These are phyloP conservation scores for Tenthredo livida DNA, from an alignment of 2,888 invertebrate genomes.

Conservation along the genomic window DNA sequence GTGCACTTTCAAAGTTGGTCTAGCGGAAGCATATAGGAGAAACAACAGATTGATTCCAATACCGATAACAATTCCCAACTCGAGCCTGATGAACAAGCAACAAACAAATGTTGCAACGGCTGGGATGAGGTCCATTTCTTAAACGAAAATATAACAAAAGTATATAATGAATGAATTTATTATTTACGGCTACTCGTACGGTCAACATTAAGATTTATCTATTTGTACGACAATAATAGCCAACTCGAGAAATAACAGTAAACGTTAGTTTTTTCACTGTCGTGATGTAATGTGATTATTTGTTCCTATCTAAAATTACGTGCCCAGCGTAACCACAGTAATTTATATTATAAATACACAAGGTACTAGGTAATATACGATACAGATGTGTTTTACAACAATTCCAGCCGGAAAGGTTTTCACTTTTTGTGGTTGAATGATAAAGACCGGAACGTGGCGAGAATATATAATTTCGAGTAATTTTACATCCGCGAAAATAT, in stretches of 20 bases:
- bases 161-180: too few species aligned
- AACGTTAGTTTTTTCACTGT: neutral
- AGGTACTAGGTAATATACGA: neutral
- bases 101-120: slow-evolving; percentile 83
- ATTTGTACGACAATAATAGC: neutral
- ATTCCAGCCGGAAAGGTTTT: neutral
- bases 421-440: neutral
- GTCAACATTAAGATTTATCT: neutral
- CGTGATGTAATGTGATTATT: neutral
- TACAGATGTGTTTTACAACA: neutral
- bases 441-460: neutral
- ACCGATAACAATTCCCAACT: slow-evolving; percentile 85
- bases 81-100: slow-evolving; percentile 83
- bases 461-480: neutral
- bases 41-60: slow-evolving; percentile 83
- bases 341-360: neutral
- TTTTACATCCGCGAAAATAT: neutral
- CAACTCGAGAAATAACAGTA: neutral
- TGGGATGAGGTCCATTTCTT: slow-evolving; percentile 85
- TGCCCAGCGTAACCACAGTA: neutral
- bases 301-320: neutral
- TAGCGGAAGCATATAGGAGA: slow-evolving; percentile 82
- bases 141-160: slow-evolving; percentile 61
- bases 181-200: neutral
- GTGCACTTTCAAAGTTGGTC: slow-evolving; percentile 82